phyloP scores from a whole-genome alignment of 2,797 vertebrate species.

The Parauchenoglanis punctatus region DNA sequence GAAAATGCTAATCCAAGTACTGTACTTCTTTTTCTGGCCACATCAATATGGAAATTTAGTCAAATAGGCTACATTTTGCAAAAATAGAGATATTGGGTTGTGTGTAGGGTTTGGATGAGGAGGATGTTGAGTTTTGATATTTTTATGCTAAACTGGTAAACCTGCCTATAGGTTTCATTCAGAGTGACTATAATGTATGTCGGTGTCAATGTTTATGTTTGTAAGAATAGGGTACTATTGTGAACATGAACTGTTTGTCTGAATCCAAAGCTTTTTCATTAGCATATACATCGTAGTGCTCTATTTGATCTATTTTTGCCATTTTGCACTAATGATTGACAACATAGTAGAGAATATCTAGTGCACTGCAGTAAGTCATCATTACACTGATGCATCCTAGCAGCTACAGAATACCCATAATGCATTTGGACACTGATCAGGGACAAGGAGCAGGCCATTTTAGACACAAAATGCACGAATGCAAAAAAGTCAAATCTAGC shows the following conservation, averaged over 20 bases:
- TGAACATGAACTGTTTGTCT: background rate
- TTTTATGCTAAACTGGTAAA: background rate
- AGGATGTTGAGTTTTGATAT: background rate
- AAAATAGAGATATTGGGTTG: background rate
- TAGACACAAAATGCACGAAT: background rate
- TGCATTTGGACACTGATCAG: background rate
- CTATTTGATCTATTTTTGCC: background rate
- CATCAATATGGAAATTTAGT: background rate
- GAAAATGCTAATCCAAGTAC: too few relatives aligned
- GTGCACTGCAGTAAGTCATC: background rate
- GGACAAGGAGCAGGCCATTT: background rate
- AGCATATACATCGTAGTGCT: too few relatives aligned
- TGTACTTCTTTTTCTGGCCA: background rate
- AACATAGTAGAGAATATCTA: background rate
- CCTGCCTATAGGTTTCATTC: background rate
- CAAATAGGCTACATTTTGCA: background rate
- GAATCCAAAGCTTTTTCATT: background rate
- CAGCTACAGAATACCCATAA: conserved; percentile 1
- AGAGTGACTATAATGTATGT: background rate
- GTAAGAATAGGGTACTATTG: background rate
- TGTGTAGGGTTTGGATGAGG: background rate
- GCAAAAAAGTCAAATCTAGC: background rate
- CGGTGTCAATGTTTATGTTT: background rate
- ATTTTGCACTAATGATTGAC: background rate
- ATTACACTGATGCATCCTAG: background rate